Evolutionary conservation across 2,888 invertebrate species (phyloP), one percentile per base, ranked within the genome.

Genomic region (Agrotis clavis): DNA sequence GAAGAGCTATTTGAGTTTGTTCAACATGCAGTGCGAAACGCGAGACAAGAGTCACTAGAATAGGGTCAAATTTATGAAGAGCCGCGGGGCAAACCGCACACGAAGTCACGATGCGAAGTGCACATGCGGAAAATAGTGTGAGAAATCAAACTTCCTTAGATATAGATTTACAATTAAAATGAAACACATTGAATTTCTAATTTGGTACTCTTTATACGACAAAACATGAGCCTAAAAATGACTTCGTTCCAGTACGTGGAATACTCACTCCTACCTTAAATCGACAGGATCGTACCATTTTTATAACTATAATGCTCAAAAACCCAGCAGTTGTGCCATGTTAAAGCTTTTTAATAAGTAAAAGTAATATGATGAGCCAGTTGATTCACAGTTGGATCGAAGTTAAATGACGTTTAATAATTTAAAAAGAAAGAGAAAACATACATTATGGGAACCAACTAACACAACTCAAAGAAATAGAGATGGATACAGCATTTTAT

Each of bases 401-500:
- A 54, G 14, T 14, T n/a, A 41, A 61, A 21, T 45, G 0, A 45
- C 7, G 35, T 60, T 45, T 66, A 21, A 61, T 54, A 67, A 61
- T 53, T 30, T 25, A 41, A 41, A n/a, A 51, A 30, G 30, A 41
- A 53, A 57, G 54, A 62, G 41, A 47, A 67, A 54, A 16, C 50
- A 82, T 25, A 54, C 21, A 25, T 35, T 64, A 48, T 18, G 56
- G 13, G 19, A 56, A 66, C 18, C 48, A 18, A 48, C 13, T 16
- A 59, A 60, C 19, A 59, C 30, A 62, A 67, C 14, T 65, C 30
- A 41, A 63, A 78, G 84, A 84, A 85, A 86, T 84, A 86, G 85
- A 89, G 71, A 69, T 69, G 67, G 54, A 35, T 48, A 72, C 62
- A 67, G 61, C 76, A 69, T 76, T 81, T 81, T 81, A 81, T 79